Evolutionary conservation across 53 echinoderm and acorn worm species (phyloP).

Genomic region (Mesocentrotus franciscanus): DNA sequence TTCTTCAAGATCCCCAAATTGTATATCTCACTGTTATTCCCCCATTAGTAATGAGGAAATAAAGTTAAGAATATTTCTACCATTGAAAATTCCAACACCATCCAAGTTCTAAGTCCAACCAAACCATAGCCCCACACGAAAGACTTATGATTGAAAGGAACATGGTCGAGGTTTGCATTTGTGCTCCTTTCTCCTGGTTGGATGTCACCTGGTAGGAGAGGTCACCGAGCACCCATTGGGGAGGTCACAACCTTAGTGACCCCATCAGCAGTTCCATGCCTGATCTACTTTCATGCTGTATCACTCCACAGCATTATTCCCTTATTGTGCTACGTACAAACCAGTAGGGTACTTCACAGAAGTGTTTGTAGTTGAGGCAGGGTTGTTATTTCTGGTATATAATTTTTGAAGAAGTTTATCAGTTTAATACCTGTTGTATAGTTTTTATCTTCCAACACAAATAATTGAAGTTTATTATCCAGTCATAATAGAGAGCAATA

Average conservation of each 20-base stretch:
- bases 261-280: neutral
- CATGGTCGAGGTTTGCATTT: neutral
- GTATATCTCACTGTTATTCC: too few relatives aligned
- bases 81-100: neutral
- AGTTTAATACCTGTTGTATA: too few relatives aligned
- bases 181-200: neutral
- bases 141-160: neutral
- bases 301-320: neutral
- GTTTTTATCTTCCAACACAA: too few relatives aligned
- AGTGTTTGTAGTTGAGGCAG: neutral
- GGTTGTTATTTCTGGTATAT: neutral
- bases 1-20: too few relatives aligned
- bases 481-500: too few relatives aligned
- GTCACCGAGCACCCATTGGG: constrained; percentile 16
- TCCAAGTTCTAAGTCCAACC: neutral
- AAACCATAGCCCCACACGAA: neutral
- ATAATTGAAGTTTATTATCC: too few relatives aligned
- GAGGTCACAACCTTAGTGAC: constrained; percentile 42
- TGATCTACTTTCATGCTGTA: constrained; percentile 54
- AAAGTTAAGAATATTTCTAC: too few relatives aligned
- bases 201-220: constrained; percentile 39
- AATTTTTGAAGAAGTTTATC: too few relatives aligned
- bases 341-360: neutral
- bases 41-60: too few relatives aligned
- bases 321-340: neutral